Base-by-base conservation (phyloP, 2,797 vertebrate species). In the Pterois miles region DNA sequence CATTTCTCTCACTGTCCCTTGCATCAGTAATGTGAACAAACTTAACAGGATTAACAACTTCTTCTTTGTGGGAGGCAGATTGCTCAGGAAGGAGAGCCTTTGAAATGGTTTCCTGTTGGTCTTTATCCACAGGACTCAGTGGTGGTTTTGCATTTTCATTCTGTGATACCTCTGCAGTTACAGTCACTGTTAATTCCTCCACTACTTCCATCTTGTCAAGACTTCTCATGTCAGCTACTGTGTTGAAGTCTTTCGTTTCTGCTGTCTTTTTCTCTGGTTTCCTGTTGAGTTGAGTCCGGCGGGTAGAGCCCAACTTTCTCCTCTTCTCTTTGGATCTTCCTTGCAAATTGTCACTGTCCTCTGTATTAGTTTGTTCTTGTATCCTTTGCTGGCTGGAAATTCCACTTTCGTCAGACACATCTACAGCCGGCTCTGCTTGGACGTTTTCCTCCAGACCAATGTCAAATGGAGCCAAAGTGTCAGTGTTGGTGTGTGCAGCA, bases 291-390 rank as follows among this genome's bases (percentile, higher is more conserved):
- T 36, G 73, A 53, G 2, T 72, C 65, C 36, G 91, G 64, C 89
- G 90, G 74, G 88, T 89, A 8, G 93, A 94, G 22, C 91, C 92
- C 76, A 95, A 85, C 74, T 94, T 93, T 71, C 85, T 92, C 63
- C 50, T 93, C 71, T 71, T 93, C 54, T 81, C 70, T 76, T 82
- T 65, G 10, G 73, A 70, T 52, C 59, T 67, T 64, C 52, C 76
- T 29, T 80, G 82, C 23, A 70, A 50, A 48, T 54, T 63, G 38
- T 43, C 78, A 56, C 43, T 57, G 27, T 68, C 12, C 29, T 66
- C 69, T 50, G 31, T 66, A 27, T n/a, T 1, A 12, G 4, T 60
- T 52, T 58, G 48, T 48, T 81, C 75, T 69, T 63, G 38, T 5
- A 31, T 54, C 10, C 20, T 27, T 25, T 68, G 27, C 38, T 59